Conservation (phyloP, 2,797 vertebrate genomes). For the Rhodeus uyekii region DNA sequence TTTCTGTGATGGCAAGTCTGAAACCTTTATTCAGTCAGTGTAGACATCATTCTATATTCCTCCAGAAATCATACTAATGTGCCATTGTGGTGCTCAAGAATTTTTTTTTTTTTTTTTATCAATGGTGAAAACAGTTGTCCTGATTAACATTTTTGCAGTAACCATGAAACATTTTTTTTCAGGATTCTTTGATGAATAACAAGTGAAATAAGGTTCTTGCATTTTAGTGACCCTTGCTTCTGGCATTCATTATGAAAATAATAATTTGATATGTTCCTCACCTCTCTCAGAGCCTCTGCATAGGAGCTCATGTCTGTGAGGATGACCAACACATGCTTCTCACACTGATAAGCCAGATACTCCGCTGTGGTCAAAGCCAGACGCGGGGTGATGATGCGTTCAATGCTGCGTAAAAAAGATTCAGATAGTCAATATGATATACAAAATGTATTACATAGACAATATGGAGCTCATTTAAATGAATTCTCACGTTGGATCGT, state of each 20-base stretch:
- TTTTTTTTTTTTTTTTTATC: not conserved
- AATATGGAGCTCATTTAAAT: not conserved
- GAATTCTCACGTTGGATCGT: conserved; percentile 83
- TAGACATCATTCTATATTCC: not conserved
- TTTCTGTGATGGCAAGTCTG: not conserved
- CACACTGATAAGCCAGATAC: conserved; percentile 88
- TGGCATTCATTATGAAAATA: not conserved
- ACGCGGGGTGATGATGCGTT: conserved; percentile 87
- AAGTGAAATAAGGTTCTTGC: not conserved
- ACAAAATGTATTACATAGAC: not conserved
- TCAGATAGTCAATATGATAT: not conserved
- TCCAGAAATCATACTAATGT: not conserved
- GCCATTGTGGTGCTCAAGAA: not conserved
- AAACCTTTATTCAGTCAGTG: not conserved
- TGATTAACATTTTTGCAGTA: not conserved
- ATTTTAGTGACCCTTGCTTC: not conserved
- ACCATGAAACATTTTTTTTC: not conserved
- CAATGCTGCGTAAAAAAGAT: conserved; percentile 74
- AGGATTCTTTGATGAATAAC: not conserved
- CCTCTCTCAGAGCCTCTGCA: conserved; percentile 87
- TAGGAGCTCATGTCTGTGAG: conserved; percentile 91
- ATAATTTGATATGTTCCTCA: conserved; percentile 49
- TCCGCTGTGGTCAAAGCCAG: conserved; percentile 85
- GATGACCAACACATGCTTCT: conserved; percentile 88
- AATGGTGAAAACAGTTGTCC: not conserved